These are phyloP conservation scores for Caenorhabditis briggsae DNA, from an alignment of 1,140 invertebrate species.

Conservation along the genomic window DNA sequence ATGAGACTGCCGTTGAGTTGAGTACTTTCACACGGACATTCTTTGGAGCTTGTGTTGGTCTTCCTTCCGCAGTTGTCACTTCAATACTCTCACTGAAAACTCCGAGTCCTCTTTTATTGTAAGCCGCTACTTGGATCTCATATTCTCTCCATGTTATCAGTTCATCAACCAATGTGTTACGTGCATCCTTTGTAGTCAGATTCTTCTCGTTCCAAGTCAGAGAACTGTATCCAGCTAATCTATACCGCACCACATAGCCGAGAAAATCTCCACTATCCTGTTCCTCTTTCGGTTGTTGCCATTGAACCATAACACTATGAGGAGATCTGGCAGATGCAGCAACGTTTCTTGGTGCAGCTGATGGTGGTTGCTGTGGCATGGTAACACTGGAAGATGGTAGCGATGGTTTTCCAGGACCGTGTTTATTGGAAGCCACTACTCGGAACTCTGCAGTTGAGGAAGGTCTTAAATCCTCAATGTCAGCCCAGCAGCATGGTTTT, in stretches of 20 bases:
- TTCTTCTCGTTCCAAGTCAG: slow-evolving; percentile 84
- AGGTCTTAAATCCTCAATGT: slow-evolving; percentile 82
- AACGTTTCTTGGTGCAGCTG: slow-evolving; percentile 75
- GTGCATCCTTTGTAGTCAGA: slow-evolving; percentile 91
- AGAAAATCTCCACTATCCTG: slow-evolving; percentile 93
- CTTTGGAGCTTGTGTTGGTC: slow-evolving; percentile 90
- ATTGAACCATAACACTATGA: slow-evolving; percentile 95
- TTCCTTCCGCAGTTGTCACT: slow-evolving; percentile 93
- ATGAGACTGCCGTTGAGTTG: slow-evolving; percentile 85
- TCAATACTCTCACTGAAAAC: slow-evolving; percentile 90
- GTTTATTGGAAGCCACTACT: slow-evolving; percentile 92
- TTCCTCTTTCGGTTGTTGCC: slow-evolving; percentile 93
- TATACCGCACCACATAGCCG: slow-evolving; percentile 89
- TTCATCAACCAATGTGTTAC: slow-evolving; percentile 90
- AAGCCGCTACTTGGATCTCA: slow-evolving; percentile 94
- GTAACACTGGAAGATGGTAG: slow-evolving; percentile 82
- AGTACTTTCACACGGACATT: slow-evolving; percentile 85
- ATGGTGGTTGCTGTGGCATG: slow-evolving; percentile 76
- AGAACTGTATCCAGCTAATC: slow-evolving; percentile 80
- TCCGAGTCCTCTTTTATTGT: slow-evolving; percentile 95
- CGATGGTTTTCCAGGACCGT: slow-evolving; percentile 90
- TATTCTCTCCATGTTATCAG: slow-evolving; percentile 98
- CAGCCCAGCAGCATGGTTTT: slow-evolving; percentile 81
- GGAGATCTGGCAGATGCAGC: slow-evolving; percentile 86
- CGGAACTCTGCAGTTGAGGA: slow-evolving; percentile 95